Conservation (phyloP, 2,113 vertebrate genomes). For the Sardina pilchardus region DNA sequence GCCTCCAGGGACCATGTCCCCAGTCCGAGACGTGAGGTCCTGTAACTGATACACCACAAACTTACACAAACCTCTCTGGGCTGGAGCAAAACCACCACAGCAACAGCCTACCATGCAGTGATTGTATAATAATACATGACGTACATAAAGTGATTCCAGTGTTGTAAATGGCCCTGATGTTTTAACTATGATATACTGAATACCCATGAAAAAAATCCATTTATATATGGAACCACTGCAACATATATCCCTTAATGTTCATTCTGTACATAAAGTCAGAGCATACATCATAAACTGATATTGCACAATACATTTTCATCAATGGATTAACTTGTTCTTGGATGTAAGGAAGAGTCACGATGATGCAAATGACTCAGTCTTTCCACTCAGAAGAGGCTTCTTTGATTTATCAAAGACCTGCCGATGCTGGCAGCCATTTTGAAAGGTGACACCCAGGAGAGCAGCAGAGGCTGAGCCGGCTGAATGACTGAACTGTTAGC, state of each 20-base stretch:
- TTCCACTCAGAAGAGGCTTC: conserved; percentile 28
- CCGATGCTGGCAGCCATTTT: conserved; percentile 35
- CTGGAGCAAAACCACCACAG: not conserved
- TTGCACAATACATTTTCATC: not conserved
- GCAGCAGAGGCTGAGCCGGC: conserved; percentile 9
- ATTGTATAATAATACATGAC: not conserved
- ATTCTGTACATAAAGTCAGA: not conserved
- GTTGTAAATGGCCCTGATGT: not conserved
- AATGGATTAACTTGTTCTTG: not conserved
- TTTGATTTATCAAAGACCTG: conserved; percentile 4
- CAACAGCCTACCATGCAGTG: not conserved
- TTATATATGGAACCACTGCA: not conserved
- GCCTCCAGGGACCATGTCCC: conserved; percentile 52
- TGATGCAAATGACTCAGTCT: conserved; percentile 30
- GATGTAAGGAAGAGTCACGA: not conserved
- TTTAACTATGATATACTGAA: not conserved
- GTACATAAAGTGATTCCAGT: not conserved
- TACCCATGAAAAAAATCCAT: not conserved
- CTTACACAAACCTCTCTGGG: conserved; percentile 36
- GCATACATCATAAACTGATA: not conserved
- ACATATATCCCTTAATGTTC: not conserved
- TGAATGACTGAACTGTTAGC: conserved; percentile 5
- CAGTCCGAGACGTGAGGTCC: conserved; percentile 20
- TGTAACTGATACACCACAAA: conserved; percentile 13
- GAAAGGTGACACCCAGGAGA: conserved; percentile 40